phyloP scores from a whole-genome alignment of 2,113 vertebrate genomes.

The Mesoclemmys tuberculata region DNA sequence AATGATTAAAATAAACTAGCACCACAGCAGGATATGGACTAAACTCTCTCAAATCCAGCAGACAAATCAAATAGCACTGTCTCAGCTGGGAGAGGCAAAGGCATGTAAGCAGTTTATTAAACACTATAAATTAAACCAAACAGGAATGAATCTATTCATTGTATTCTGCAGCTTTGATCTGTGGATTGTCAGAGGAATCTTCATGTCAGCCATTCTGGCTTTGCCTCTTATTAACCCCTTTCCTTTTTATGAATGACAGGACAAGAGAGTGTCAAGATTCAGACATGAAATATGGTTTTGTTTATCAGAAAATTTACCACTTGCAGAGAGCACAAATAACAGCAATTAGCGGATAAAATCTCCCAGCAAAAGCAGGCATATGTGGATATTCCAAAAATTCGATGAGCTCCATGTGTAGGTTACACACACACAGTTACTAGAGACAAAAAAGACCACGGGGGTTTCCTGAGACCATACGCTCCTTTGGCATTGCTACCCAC shows the following conservation, averaged over 20 bases:
- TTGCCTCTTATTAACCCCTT: conserved; percentile 5
- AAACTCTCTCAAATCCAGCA: not conserved
- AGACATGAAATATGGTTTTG: rapidly evolving
- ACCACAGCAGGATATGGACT: not conserved
- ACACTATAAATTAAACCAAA: not conserved
- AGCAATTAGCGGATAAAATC: not conserved
- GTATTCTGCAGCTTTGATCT: conserved; percentile 26
- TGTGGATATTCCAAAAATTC: not conserved
- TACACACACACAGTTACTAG: not conserved
- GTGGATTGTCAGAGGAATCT: conserved; percentile 24
- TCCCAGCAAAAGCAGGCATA: not conserved
- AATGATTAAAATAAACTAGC: not conserved
- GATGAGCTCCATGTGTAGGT: not conserved
- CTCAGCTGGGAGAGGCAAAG: not conserved
- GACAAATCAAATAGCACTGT: not conserved
- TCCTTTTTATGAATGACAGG: not conserved
- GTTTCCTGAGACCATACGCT: not conserved
- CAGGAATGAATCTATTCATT: conserved; percentile 50
- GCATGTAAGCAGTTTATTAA: conserved; percentile 20
- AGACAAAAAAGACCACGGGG: not conserved
- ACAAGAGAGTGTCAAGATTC: not conserved
- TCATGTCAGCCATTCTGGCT: not conserved
- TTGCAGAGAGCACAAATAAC: rapidly evolving
- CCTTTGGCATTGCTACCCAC: not conserved
- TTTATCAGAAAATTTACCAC: not conserved